Evolutionary conservation across 92 coral and sea anemone genomes (phyloP), one percentile per base, ranked within the genome.

Genomic region (Bergia sp.): DNA sequence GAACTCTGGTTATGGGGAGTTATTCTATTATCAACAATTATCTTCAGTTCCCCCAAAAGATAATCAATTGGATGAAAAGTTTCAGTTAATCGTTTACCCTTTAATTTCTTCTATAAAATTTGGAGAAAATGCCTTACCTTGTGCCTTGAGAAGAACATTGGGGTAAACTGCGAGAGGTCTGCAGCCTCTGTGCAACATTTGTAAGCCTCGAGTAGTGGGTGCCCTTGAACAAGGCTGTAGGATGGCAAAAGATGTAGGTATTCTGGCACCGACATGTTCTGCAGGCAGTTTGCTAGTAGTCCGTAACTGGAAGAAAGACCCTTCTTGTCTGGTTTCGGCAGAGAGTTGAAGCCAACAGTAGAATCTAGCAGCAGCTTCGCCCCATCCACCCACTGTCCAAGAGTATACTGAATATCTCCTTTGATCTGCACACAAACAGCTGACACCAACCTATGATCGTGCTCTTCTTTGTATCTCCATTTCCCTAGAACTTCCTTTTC

Each of bases 401-500:
- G 92, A 58, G 91, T 92, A 88, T 94, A 93, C 88, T 95, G 99
- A 36, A 96, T 92, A 82, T 96, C 99, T 40, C 99, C 99, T 55
- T 96, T 95, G 69, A 94, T 94, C 85, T 96, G 99, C 61, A 96
- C 92, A 85, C 97, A 92, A 36, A 95, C 99, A 40, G 95, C 99
- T 37, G 93, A 92, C n/a, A 96, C 99, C 37, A 95, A 92, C 21
- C 82, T 92, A 64, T 92, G 93, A 73, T 96, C 96, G 58, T 95
- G 92, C 13, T 90, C 86, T 13, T 95, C 89, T 41, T 86, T 91
- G 90, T 96, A 96, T 18, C 82, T 81, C 99, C 99, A 96, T 77
- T 82, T 88, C 64, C 96, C 98, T 37, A 95, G 80, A 86, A 79
- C 86, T 20, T 86, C 77, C 78, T 88, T 92, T 81, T 93, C 91